Conservation (phyloP, 2,888 invertebrate species). For the Caenorhabditis sp. region DNA sequence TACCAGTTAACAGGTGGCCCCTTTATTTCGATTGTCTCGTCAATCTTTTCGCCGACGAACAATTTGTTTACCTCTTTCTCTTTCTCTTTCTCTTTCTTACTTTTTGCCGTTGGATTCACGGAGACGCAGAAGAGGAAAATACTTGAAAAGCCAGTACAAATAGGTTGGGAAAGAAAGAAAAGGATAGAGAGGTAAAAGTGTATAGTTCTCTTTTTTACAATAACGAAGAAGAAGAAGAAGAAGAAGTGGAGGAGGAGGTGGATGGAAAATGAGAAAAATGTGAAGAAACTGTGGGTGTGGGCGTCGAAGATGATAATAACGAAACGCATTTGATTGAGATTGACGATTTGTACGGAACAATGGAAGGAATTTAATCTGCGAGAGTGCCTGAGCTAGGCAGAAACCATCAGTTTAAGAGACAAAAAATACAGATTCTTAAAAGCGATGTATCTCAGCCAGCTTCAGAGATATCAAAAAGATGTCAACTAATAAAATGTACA, state of each 20-base stretch:
- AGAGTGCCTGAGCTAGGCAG: too few relatives aligned
- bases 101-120: background rate
- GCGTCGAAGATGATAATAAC: too few relatives aligned
- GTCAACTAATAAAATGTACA: too few relatives aligned
- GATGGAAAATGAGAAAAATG: slow-evolving; percentile 4
- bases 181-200: background rate
- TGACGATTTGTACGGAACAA: too few relatives aligned
- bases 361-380: too few relatives aligned
- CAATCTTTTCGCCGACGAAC: slow-evolving; percentile 9
- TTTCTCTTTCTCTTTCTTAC: background rate
- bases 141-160: slow-evolving; percentile 27
- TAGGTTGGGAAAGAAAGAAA: background rate
- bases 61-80: slow-evolving; percentile 30
- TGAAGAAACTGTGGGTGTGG: too few relatives aligned
- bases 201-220: too few relatives aligned
- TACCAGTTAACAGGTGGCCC: slow-evolving; percentile 34
- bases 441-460: too few relatives aligned
- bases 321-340: too few relatives aligned
- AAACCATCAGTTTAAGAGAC: too few relatives aligned
- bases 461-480: too few relatives aligned
- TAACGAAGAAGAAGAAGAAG: background rate
- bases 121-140: slow-evolving; percentile 5
- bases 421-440: too few relatives aligned
- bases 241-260: background rate
- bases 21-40: background rate